Percentiles rank a stretch among this genome's conserved stretches.
These are phyloP conservation scores for Drosophila mimica DNA, from an alignment of 2,888 invertebrate species.

Conservation along the genomic window DNA sequence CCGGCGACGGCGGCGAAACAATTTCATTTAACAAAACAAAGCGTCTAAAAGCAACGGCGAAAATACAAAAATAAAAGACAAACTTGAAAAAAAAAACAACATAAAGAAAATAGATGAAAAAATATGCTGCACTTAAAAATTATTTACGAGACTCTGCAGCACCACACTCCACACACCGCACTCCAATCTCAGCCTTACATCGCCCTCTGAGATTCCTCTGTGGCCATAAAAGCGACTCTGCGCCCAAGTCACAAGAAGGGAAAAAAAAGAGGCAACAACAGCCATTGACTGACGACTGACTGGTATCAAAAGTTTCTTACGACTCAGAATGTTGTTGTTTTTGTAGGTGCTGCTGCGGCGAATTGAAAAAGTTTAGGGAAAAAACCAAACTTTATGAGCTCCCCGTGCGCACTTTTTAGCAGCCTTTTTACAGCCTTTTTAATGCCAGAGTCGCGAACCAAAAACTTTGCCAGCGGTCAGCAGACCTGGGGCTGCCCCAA, in stretches of 20 bases:
- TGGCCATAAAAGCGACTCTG: conserved; percentile 62
- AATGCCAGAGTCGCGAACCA: conserved; percentile 61
- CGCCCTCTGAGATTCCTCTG: conserved; percentile 48
- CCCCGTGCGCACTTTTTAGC: conserved; percentile 35
- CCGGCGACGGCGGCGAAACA: conserved; percentile 61
- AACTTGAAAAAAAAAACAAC: conserved; percentile 16
- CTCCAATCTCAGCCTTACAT: neutral
- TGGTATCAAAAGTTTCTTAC: conserved; percentile 51
- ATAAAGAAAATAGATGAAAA: conserved; percentile 56
- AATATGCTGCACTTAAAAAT: conserved; percentile 73
- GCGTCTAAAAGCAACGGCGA: conserved; percentile 35
- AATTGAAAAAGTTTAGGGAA: conserved; percentile 76
- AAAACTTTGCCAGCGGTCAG: conserved; percentile 71
- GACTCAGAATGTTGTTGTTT: conserved; percentile 23
- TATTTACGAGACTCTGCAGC: conserved; percentile 64
- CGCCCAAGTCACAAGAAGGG: conserved; percentile 17
- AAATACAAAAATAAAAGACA: conserved; percentile 23
- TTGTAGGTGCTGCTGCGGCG: conserved; percentile 71
- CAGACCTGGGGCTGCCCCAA: conserved; percentile 9
- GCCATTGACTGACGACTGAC: conserved; percentile 71
- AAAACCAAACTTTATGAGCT: conserved; percentile 67
- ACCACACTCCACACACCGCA: neutral
- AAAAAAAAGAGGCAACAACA: conserved; percentile 11
- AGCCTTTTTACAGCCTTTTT: conserved; percentile 70
- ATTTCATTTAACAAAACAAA: conserved; percentile 76